phyloP scores from a whole-genome alignment of 1,140 invertebrate species.

The Zeugodacus cucurbitae region DNA sequence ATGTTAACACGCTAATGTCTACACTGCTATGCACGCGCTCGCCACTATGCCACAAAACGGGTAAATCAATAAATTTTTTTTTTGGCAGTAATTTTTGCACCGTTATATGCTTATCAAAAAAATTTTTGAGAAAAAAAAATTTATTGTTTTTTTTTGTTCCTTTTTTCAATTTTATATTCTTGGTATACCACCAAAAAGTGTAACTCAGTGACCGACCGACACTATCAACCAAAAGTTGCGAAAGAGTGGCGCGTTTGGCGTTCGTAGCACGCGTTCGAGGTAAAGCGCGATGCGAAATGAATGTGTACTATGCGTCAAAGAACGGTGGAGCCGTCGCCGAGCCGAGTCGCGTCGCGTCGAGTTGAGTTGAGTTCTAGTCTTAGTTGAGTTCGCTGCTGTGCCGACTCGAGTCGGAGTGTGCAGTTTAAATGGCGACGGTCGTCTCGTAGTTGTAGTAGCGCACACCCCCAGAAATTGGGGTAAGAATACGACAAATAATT shows the following conservation, averaged over 20 bases:
- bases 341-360: background rate
- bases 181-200: slow-evolving; percentile 29
- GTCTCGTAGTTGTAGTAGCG: background rate
- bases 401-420: background rate
- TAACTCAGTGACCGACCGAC: slow-evolving; percentile 27
- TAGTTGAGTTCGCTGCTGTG: background rate
- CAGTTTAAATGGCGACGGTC: background rate
- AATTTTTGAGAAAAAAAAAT: too few relatives aligned
- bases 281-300: slow-evolving; percentile 37
- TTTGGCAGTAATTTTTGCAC: slow-evolving; percentile 15
- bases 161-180: background rate
- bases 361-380: background rate
- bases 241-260: background rate
- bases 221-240: background rate
- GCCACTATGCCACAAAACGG: background rate
- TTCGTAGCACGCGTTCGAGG: slow-evolving; percentile 29
- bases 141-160: background rate
- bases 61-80: slow-evolving; percentile 25
- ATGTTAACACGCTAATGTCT: background rate
- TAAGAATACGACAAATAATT: background rate
- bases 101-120: background rate
- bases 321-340: background rate
- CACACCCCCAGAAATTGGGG: slow-evolving; percentile 24
- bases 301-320: slow-evolving; percentile 17
- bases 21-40: background rate